Evolutionary conservation across 2,888 invertebrate genomes (phyloP).

Genomic region (Protophormia terraenovae): DNA sequence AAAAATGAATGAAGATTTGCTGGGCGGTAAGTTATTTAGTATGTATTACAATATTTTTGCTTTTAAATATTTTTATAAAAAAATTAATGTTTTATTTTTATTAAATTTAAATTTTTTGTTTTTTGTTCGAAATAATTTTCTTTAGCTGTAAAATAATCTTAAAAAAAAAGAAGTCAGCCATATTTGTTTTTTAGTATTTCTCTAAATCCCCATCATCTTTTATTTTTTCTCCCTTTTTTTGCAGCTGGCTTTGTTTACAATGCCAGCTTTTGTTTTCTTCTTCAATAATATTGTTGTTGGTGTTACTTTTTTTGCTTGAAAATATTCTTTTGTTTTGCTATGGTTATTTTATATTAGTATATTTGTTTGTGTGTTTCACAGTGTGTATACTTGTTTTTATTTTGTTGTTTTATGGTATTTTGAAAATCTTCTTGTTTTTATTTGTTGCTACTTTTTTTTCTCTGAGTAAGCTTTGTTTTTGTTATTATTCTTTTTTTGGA

Average conservation of each 20-base stretch:
- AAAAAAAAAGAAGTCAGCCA: constrained; percentile 54
- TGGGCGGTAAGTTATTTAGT: constrained; percentile 79
- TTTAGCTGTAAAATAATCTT: neutral
- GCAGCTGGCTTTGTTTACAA: constrained; percentile 63
- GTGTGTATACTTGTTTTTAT: constrained; percentile 1
- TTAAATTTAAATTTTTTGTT: no score
- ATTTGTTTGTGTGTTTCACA: constrained; percentile 6
- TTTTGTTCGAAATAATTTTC: neutral
- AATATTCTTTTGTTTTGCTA: constrained; percentile 47
- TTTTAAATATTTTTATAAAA: no score
- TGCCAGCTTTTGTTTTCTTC: constrained; percentile 43
- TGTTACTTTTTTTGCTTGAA: constrained; percentile 23
- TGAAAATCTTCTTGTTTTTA: constrained; percentile 2
- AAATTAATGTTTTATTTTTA: no score
- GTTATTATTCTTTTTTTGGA: constrained; percentile 18
- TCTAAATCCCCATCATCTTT: neutral
- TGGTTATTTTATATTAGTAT: constrained; percentile 14
- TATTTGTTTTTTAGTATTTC: constrained; percentile 58
- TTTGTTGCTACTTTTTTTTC: constrained; percentile 21
- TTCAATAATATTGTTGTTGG: constrained; percentile 4
- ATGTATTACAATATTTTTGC: no score
- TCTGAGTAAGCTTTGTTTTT: constrained; percentile 28
- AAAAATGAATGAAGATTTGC: constrained; percentile 80
- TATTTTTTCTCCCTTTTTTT: neutral
- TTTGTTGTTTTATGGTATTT: constrained; percentile 41